Conservation (phyloP, 1,140 invertebrate species). For the Coptotermes formosanus region DNA sequence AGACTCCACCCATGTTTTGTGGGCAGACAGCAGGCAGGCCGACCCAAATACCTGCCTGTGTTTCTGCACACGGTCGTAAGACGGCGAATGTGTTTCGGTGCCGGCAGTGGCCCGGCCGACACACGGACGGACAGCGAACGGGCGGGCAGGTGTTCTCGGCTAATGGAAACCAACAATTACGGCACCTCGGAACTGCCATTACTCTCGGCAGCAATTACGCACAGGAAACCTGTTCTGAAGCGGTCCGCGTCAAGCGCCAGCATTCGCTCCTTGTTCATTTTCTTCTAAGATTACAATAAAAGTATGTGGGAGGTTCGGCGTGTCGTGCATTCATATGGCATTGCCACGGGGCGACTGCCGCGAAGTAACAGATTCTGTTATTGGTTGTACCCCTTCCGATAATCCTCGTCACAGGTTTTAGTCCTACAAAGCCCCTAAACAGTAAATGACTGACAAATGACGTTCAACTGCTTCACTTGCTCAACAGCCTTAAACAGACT, state of each 20-base stretch:
- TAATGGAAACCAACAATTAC: constrained; percentile 12
- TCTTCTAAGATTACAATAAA: background rate
- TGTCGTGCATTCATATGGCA: background rate
- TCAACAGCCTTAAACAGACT: too few relatives aligned
- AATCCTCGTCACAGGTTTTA: too few relatives aligned
- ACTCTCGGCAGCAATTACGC: background rate
- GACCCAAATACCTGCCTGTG: too few relatives aligned
- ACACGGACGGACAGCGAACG: background rate
- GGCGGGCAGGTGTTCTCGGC: background rate
- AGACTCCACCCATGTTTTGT: too few relatives aligned
- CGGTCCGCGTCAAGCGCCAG: background rate
- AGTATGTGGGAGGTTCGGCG: background rate
- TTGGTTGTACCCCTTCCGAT: too few relatives aligned
- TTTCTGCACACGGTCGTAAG: too few relatives aligned
- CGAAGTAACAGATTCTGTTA: background rate
- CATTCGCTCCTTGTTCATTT: background rate
- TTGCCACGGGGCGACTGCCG: background rate
- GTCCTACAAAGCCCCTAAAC: too few relatives aligned
- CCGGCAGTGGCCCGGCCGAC: too few relatives aligned
- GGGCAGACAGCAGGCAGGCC: too few relatives aligned
- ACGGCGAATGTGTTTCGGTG: too few relatives aligned
- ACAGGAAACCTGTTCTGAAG: background rate
- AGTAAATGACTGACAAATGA: too few relatives aligned
- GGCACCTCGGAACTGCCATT: constrained; percentile 1
- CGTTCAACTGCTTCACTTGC: too few relatives aligned